phyloP scores from a whole-genome alignment of 92 coral and sea anemone genomes.

The Diadumene lineata region DNA sequence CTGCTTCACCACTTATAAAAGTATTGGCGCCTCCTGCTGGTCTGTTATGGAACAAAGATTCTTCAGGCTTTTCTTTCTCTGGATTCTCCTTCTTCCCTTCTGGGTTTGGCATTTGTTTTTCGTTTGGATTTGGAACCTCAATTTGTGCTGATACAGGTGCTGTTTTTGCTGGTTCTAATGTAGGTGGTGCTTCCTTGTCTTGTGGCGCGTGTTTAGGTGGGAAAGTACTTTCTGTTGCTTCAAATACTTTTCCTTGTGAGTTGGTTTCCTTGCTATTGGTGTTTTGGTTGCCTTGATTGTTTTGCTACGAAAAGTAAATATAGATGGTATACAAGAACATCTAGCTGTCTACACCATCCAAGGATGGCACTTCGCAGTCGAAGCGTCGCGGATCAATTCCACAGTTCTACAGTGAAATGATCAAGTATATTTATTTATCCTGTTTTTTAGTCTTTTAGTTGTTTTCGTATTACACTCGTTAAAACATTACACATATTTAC shows the following conservation, averaged over 20 bases:
- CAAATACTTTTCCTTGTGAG: conserved; percentile 7
- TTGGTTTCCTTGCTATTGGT: neutral
- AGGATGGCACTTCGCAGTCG: too few relatives aligned
- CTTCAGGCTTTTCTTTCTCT: conserved; percentile 1
- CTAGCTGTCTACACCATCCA: too few relatives aligned
- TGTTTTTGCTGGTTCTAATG: neutral
- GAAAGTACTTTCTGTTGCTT: conserved; percentile 23
- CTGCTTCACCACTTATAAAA: neutral
- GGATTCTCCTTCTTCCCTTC: neutral
- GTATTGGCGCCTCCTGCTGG: too few relatives aligned
- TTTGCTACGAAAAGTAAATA: neutral
- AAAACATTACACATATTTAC: too few relatives aligned
- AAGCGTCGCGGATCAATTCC: too few relatives aligned
- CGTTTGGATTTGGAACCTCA: conserved; percentile 3
- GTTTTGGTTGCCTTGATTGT: neutral
- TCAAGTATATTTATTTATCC: too few relatives aligned
- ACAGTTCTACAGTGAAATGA: too few relatives aligned
- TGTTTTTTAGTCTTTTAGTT: too few relatives aligned
- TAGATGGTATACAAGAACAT: too few relatives aligned
- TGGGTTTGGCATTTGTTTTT: neutral
- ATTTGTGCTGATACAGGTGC: neutral
- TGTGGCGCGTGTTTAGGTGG: neutral
- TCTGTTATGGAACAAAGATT: too few relatives aligned
- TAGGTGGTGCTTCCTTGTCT: neutral
- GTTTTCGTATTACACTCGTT: too few relatives aligned